Evolutionary conservation across 2,888 invertebrate species (phyloP).

Genomic region (Plagiodera versicolora): DNA sequence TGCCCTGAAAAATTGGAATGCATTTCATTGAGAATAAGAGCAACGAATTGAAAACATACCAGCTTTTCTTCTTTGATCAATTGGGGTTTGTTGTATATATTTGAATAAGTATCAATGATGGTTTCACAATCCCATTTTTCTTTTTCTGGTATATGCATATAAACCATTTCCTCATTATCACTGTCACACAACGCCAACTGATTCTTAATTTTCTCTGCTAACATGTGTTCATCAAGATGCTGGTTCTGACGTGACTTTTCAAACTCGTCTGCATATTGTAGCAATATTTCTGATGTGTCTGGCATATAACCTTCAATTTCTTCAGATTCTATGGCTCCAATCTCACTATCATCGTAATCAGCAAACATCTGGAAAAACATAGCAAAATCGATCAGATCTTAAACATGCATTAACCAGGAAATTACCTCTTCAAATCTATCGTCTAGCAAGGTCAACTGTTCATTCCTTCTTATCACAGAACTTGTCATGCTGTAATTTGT

Average conservation of each 20-base stretch:
- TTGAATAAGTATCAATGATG: slow-evolving; percentile 87
- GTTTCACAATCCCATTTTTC: slow-evolving; percentile 91
- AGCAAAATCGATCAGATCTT: background rate
- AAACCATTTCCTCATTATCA: slow-evolving; percentile 61
- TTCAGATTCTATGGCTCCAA: slow-evolving; percentile 87
- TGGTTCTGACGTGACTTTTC: slow-evolving; percentile 61
- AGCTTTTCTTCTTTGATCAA: slow-evolving; percentile 75
- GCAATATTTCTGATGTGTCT: slow-evolving; percentile 68
- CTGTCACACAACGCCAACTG: slow-evolving; percentile 43
- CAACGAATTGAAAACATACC: slow-evolving; percentile 49
- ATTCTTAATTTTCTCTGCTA: slow-evolving; percentile 41
- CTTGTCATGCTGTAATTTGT: slow-evolving; percentile 94
- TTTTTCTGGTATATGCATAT: slow-evolving; percentile 64
- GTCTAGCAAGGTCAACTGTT: slow-evolving; percentile 80
- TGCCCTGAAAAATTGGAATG: slow-evolving; percentile 39
- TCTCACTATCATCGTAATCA: slow-evolving; percentile 84
- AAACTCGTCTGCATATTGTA: slow-evolving; percentile 76
- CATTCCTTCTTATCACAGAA: slow-evolving; percentile 83
- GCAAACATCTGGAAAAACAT: slow-evolving; percentile 65
- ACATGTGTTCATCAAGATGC: slow-evolving; percentile 60
- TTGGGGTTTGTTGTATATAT: slow-evolving; percentile 89
- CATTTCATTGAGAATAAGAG: background rate
- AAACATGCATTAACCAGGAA: background rate
- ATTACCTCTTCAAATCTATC: slow-evolving; percentile 84
- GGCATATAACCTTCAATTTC: slow-evolving; percentile 82